A percentile compares a stretch with the other conserved stretches of the same genome.
These are phyloP conservation scores for Enteromius trimaculatus DNA, from an alignment of 2,797 vertebrate species.

Conservation along the genomic window DNA sequence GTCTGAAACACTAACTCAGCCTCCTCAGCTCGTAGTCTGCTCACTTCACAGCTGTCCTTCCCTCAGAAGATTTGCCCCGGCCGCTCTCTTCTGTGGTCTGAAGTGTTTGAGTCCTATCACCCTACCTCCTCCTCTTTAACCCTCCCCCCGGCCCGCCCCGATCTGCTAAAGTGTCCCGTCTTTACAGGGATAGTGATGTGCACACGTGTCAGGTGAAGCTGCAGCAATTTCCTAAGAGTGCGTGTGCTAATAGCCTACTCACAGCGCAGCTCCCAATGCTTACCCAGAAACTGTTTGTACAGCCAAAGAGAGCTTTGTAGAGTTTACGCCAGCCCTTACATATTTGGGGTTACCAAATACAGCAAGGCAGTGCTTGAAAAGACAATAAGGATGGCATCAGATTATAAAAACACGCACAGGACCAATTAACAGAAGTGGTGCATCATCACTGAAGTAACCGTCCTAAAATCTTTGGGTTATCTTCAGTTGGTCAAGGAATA, in stretches of 20 bases:
- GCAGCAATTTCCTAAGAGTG: conserved; percentile 19
- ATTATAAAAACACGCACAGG: neutral
- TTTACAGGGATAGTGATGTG: conserved; percentile 65
- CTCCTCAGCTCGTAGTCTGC: neutral
- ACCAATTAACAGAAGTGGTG: neutral
- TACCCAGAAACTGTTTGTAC: conserved; percentile 13
- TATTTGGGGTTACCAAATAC: neutral
- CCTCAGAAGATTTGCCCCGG: neutral
- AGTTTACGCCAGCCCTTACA: neutral
- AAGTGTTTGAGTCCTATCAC: neutral
- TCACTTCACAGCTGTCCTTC: neutral
- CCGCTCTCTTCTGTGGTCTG: conserved; percentile 47
- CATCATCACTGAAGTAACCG: neutral
- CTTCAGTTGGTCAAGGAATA: neutral
- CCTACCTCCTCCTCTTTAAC: neutral
- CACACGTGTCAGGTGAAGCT: conserved; percentile 60
- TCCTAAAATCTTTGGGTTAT: neutral
- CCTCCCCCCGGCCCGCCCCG: conserved; percentile 41
- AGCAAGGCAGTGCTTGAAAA: neutral
- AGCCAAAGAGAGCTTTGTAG: conserved; percentile 4
- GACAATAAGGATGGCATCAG: neutral
- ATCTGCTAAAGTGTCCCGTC: conserved; percentile 65
- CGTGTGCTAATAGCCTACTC: conserved; percentile 26
- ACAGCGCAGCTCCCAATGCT: neutral
- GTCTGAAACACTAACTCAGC: neutral